These are phyloP conservation scores for Orius laevigatus DNA, from an alignment of 1,140 invertebrate genomes.

Conservation along the genomic window DNA sequence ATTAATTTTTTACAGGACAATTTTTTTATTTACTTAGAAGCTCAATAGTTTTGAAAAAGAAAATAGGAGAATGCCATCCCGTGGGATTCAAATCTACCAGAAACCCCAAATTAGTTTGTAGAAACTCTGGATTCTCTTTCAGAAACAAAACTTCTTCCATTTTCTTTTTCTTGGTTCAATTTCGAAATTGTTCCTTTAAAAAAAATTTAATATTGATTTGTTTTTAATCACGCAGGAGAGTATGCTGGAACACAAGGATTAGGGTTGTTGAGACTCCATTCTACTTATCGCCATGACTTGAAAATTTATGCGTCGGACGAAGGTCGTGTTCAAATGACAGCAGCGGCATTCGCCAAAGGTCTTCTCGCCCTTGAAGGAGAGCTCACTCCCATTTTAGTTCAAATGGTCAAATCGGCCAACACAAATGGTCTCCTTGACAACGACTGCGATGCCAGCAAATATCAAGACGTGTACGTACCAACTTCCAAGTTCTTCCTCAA, in stretches of 20 bases:
- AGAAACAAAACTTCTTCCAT: too few relatives aligned
- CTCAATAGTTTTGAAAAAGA: too few relatives aligned
- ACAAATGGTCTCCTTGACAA: slow-evolving; percentile 96
- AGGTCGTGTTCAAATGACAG: slow-evolving; percentile 98
- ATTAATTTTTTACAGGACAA: too few relatives aligned
- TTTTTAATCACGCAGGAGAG: slow-evolving; percentile 44
- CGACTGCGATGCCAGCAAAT: slow-evolving; percentile 91
- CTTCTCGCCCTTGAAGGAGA: slow-evolving; percentile 94
- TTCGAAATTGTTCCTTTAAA: too few relatives aligned
- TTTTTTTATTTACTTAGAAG: too few relatives aligned
- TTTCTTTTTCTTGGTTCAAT: too few relatives aligned
- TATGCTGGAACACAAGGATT: slow-evolving; percentile 79
- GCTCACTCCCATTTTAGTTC: slow-evolving; percentile 93
- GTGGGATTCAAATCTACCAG: too few relatives aligned
- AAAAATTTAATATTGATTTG: too few relatives aligned
- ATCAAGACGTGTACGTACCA: slow-evolving; percentile 73
- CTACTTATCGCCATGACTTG: slow-evolving; percentile 95
- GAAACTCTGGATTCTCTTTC: too few relatives aligned
- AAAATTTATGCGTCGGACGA: slow-evolving; percentile 99
- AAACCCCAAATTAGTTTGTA: too few relatives aligned
- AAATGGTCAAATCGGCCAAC: slow-evolving; percentile 99
- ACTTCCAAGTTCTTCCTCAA: neutral
- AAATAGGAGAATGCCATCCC: too few relatives aligned
- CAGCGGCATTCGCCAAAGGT: slow-evolving; percentile 97
- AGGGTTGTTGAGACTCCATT: slow-evolving; percentile 84